phyloP scores from a whole-genome alignment of 2,113 vertebrate species.

The Salvelinus sp. region DNA sequence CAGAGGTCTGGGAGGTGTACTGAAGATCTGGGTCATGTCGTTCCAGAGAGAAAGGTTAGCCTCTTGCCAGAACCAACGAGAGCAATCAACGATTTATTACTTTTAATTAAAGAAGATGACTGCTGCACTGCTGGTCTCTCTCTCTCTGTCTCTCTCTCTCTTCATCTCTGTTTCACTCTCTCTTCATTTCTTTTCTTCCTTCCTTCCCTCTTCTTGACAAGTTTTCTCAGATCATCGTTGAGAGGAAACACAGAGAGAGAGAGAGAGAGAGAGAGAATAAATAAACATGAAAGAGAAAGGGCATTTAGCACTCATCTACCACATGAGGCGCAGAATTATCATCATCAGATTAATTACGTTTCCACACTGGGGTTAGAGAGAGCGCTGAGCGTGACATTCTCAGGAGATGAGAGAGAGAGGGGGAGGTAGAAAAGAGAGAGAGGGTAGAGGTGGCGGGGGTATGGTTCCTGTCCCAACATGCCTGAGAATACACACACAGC shows the following conservation, averaged over 20 bases:
- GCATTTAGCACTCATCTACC: conserved; percentile 21
- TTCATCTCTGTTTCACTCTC: background rate
- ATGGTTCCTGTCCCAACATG: conserved; percentile 10
- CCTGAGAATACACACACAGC: conserved; percentile 26
- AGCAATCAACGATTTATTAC: conserved; percentile 53
- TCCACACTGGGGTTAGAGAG: conserved; percentile 22
- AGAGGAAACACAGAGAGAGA: background rate
- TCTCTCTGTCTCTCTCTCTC: background rate
- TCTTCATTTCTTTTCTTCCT: background rate
- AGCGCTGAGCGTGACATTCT: conserved; percentile 11
- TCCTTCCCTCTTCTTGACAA: conserved; percentile 14
- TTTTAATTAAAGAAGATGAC: conserved; percentile 65
- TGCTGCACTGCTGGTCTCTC: conserved; percentile 5
- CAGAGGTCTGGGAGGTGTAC: background rate
- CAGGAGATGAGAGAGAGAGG: background rate
- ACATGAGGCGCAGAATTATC: conserved; percentile 37
- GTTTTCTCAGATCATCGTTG: conserved; percentile 25
- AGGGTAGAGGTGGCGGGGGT: background rate
- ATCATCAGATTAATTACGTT: conserved; percentile 58
- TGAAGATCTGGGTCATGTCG: conserved; percentile 9
- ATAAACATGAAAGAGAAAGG: background rate
- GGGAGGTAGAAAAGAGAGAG: background rate
- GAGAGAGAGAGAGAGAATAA: background rate
- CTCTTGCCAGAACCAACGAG: conserved; percentile 19
- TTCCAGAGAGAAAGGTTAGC: conserved; percentile 12